phyloP scores from a whole-genome alignment of 2,888 invertebrate genomes.

The Glyphotaelius pellucidus region DNA sequence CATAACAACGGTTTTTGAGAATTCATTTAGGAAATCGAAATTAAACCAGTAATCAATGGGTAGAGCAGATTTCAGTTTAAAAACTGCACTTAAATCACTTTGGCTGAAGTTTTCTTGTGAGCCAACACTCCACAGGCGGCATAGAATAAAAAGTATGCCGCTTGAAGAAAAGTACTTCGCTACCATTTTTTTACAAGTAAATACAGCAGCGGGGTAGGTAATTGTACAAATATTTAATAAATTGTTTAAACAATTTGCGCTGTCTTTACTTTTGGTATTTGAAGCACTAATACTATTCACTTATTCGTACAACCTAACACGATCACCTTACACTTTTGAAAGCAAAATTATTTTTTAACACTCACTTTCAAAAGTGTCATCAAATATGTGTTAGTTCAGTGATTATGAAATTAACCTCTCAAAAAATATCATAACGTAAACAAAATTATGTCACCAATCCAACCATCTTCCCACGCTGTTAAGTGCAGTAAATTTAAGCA shows the following conservation, averaged over 20 bases:
- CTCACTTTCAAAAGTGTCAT: neutral
- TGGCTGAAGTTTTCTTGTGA: neutral
- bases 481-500: no score
- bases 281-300: neutral
- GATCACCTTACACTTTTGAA: neutral
- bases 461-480: no score
- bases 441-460: no score
- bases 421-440: no score
- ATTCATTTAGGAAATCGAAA: slow-evolving; percentile 4
- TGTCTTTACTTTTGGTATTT: neutral
- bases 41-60: neutral
- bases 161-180: neutral
- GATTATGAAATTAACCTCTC: no score
- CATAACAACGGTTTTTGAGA: slow-evolving; percentile 7
- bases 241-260: neutral
- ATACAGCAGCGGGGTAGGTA: neutral
- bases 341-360: neutral
- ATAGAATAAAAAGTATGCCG: neutral
- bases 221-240: neutral
- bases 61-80: neutral
- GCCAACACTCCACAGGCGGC: neutral
- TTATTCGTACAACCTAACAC: neutral
- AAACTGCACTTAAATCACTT: neutral
- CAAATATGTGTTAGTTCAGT: no score
- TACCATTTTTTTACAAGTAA: neutral